Base-by-base conservation (phyloP, 2,797 vertebrate species). In the Craterocephalus amniculus region DNA sequence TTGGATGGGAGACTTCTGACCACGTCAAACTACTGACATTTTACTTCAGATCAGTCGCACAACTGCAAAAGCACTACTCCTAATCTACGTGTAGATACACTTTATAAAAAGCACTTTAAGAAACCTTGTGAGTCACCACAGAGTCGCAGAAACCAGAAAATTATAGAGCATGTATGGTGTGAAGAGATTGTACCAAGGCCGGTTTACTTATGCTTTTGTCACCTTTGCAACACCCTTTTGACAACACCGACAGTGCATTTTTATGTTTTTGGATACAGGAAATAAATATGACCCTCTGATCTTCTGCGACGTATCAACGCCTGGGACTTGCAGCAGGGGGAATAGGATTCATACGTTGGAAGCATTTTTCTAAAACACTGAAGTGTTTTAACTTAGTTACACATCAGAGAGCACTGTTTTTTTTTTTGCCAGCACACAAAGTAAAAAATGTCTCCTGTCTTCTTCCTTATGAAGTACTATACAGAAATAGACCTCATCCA, bases 401-500 rank as follows among this genome's bases (percentile, higher is more conserved):
- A 70, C 58, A 81, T 64, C 78, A 63, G 57, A 87, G 79, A 84
- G 68, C 35, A 68, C 78, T 79, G 78, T 82, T 86, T 81, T 78
- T 88, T 18, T 2, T 72, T 29, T 63, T 79, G 67, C 72, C 70
- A 67, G 83, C 80, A 34, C 76, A 83, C 75, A 62, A 88, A 89
- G 86, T 91, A 91, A 93, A 89, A 91, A 93, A 91, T 89, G 88
- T 81, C 79, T 90, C 81, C 89, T 90, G 85, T 90, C 88, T 90
- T 88, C 85, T 73, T 89, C 80, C 77, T 90, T 90, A 92, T 92
- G 89, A 93, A 91, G 90, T 90, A 90, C 89, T 64, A 79, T 90
- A 91, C 91, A 90, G 90, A 91, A 93, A 91, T 92, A 92, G 91
- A 91, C 84, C 87, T 89, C 91, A 92, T 92, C 88, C 88, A 90